These are phyloP conservation scores for Cynoglossus semilaevis DNA, from an alignment of 2,113 vertebrate genomes.

Conservation along the genomic window DNA sequence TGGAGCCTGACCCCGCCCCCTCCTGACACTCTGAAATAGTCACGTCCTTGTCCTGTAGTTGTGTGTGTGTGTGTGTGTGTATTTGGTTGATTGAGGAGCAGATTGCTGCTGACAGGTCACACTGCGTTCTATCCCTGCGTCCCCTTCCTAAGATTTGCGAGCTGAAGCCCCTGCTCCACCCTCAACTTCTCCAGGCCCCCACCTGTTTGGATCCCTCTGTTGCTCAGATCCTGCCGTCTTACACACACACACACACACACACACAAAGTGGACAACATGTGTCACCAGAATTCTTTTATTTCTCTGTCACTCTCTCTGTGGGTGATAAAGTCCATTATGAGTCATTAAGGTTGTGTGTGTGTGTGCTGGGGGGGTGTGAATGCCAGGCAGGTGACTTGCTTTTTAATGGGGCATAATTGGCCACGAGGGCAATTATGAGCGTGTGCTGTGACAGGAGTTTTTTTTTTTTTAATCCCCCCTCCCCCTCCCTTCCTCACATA, in stretches of 20 bases:
- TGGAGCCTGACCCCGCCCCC: slow-evolving; percentile 39
- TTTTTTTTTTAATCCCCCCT: slow-evolving; percentile 73
- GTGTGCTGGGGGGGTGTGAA: slow-evolving; percentile 70
- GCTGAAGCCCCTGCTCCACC: slow-evolving; percentile 76
- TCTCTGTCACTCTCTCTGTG: slow-evolving; percentile 77
- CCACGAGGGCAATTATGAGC: slow-evolving; percentile 97
- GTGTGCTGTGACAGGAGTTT: too few species aligned
- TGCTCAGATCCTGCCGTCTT: slow-evolving; percentile 64
- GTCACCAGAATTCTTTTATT: slow-evolving; percentile 61
- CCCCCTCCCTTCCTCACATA: slow-evolving; percentile 67
- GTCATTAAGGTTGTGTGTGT: slow-evolving; percentile 83
- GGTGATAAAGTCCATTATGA: slow-evolving; percentile 96
- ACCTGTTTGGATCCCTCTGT: slow-evolving; percentile 90
- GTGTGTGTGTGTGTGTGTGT: slow-evolving; percentile 55
- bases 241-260: slow-evolving; percentile 22
- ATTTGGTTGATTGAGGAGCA: slow-evolving; percentile 67
- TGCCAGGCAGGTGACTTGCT: slow-evolving; percentile 91
- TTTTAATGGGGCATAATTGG: slow-evolving; percentile 98
- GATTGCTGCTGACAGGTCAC: slow-evolving; percentile 84
- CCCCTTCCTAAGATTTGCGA: slow-evolving; percentile 76
- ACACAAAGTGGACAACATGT: slow-evolving; percentile 42
- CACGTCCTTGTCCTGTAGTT: slow-evolving; percentile 70
- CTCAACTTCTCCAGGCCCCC: slow-evolving; percentile 63
- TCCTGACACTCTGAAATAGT: slow-evolving; percentile 79
- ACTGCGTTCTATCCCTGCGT: slow-evolving; percentile 73